Evolutionary conservation across 2,113 vertebrate species (phyloP).

Genomic region (Echinops telfairi): DNA sequence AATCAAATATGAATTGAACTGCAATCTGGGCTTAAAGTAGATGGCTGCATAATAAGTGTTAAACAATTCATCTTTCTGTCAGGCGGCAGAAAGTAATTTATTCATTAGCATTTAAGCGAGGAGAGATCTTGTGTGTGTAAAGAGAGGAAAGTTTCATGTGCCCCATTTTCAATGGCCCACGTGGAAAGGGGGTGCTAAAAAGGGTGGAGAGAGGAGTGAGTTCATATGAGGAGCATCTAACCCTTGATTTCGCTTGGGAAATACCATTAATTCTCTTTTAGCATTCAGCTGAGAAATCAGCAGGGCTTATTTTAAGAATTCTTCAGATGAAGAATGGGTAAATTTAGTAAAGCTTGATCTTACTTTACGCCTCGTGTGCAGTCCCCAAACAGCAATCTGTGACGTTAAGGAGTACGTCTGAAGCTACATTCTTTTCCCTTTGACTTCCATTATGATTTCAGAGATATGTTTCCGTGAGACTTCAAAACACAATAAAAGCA

Average conservation of each 20-base stretch:
- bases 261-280: conserved; percentile 70
- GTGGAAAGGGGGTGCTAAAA: conserved; percentile 62
- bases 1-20: conserved; percentile 81
- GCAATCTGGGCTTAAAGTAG: conserved; percentile 75
- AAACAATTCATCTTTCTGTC: conserved; percentile 84
- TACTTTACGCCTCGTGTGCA: conserved; percentile 52
- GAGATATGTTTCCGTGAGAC: conserved; percentile 72
- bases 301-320: conserved; percentile 60
- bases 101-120: conserved; percentile 77
- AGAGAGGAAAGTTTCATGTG: conserved; percentile 59
- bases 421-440: conserved; percentile 72
- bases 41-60: conserved; percentile 79
- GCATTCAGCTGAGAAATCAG: conserved; percentile 71
- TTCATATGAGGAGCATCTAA: conserved; percentile 1
- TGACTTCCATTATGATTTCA: conserved; percentile 76
- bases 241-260: conserved; percentile 65
- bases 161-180: conserved; percentile 25
- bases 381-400: conserved; percentile 66
- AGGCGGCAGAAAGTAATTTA: conserved; percentile 75
- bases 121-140: conserved; percentile 68
- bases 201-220: neutral
- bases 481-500: conserved; percentile 79
- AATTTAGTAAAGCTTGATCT: conserved; percentile 71
- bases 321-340: conserved; percentile 72
- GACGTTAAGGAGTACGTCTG: conserved; percentile 62